phyloP scores from a whole-genome alignment of 2,797 vertebrate genomes.

The Myoxocephalus aenaeus region DNA sequence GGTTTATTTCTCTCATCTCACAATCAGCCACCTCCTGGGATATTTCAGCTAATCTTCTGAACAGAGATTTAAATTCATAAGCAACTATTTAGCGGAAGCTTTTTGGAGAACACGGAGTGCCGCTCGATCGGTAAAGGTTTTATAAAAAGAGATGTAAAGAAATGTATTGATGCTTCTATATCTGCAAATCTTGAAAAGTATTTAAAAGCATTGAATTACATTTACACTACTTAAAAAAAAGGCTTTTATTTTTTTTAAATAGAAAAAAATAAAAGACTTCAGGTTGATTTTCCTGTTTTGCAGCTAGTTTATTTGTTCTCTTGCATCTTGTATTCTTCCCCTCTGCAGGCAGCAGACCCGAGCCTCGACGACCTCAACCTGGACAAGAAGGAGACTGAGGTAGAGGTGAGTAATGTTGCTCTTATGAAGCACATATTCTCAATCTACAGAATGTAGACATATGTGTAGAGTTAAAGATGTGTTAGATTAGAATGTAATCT shows the following conservation, averaged over 20 bases:
- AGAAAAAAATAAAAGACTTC: neutral
- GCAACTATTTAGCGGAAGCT: neutral
- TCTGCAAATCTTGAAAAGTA: neutral
- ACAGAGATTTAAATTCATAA: no score
- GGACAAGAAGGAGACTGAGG: constrained; percentile 93
- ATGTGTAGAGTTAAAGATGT: no score
- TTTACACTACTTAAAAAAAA: neutral
- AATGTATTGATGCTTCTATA: neutral
- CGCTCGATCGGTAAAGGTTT: neutral
- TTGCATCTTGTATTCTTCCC: neutral
- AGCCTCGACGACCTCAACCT: constrained; percentile 87
- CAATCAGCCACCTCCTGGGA: constrained; percentile 29
- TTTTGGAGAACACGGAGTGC: neutral
- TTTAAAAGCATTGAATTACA: neutral
- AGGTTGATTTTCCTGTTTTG: neutral
- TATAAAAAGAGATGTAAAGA: neutral
- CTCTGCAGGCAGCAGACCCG: constrained; percentile 86
- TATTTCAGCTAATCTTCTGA: constrained; percentile 4
- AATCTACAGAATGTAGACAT: no score
- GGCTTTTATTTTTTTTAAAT: no score
- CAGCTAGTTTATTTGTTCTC: neutral
- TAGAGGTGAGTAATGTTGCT: constrained; percentile 84
- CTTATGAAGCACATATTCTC: neutral
- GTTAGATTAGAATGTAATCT: no score
- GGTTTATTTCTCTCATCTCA: constrained; percentile 9